Evolutionary conservation across 92 coral and sea anemone genomes (phyloP), one percentile per base, ranked within the genome.

Genomic region (Siderastrea siderea): DNA sequence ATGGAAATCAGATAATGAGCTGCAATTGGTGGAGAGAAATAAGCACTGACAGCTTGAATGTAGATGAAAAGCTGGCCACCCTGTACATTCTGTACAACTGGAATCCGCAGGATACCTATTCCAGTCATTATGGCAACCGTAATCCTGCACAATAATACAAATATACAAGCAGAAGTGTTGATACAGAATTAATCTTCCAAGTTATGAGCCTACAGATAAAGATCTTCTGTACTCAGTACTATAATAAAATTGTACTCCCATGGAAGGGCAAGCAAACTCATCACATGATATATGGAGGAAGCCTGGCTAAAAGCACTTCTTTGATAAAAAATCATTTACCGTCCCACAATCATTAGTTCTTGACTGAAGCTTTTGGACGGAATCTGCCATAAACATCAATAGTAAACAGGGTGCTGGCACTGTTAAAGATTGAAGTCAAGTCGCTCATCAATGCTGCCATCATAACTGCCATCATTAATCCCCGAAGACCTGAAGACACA

Each of bases 361-460:
- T 85, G n/a, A 94, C 97, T 1, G 94, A 83, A 15, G 99, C 98
- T 68, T 93, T 87, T 53, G 84, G 69, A 44, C 99, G 91, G 47
- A 96, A 71, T 68, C 94, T 69, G 68, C 94, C 86, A 79, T 96
- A 96, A 65, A 96, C 96, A 78, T 96, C 99, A 46, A 96, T 93
- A 10, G 99, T 96, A 82, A 96, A 96, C 82, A 96, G 93, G 9
- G 99, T 96, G 78, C 99, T 96, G 69, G 98, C 93, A 68, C 99
- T 96, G 95, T 96, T 96, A 15, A 96, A 96, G 93, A 96, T 94
- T 19, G 99, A 96, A 8, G 99, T 96, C 86, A 96, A 87, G 75
- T 96, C 99, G 90, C 98, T 96, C 99, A 96, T 96, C 71, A 96
- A 72, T 2, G 99, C 99, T 0, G 99, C 99, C 94, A 96, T 95